phyloP scores from a whole-genome alignment of 2,888 invertebrate species.

The Sicus ferrugineus region DNA sequence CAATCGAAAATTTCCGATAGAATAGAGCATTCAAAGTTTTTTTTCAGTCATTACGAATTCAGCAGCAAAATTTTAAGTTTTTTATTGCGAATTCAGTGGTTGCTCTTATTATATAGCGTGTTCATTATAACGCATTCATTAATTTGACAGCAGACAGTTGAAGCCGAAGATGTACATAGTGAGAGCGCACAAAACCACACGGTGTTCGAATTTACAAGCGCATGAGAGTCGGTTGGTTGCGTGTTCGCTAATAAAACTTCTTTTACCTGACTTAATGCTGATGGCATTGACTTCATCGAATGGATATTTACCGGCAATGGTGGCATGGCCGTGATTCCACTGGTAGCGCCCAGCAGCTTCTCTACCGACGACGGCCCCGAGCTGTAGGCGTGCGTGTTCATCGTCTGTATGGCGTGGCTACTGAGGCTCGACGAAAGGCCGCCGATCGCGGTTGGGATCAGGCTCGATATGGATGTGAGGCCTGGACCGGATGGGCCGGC shows the following conservation, averaged over 20 bases:
- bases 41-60: too few species aligned
- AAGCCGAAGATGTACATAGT: too few species aligned
- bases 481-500: slow-evolving; percentile 43
- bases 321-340: slow-evolving; percentile 63
- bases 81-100: too few species aligned
- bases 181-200: not conserved
- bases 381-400: slow-evolving; percentile 63
- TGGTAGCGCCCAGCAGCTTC: slow-evolving; percentile 66
- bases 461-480: slow-evolving; percentile 57
- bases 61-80: too few species aligned
- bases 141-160: not conserved
- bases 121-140: too few species aligned
- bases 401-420: slow-evolving; percentile 71
- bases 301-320: slow-evolving; percentile 65
- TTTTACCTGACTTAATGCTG: slow-evolving; percentile 65
- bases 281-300: slow-evolving; percentile 64
- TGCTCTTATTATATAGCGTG: too few species aligned
- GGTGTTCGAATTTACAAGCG: slow-evolving; percentile 20
- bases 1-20: too few species aligned
- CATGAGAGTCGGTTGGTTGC: slow-evolving; percentile 36
- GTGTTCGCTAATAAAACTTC: slow-evolving; percentile 58
- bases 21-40: too few species aligned
- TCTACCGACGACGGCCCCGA: slow-evolving; percentile 64
- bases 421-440: slow-evolving; percentile 74
- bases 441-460: slow-evolving; percentile 60